Conservation (phyloP, 2,113 vertebrate genomes). For the Synodontis membranacea region DNA sequence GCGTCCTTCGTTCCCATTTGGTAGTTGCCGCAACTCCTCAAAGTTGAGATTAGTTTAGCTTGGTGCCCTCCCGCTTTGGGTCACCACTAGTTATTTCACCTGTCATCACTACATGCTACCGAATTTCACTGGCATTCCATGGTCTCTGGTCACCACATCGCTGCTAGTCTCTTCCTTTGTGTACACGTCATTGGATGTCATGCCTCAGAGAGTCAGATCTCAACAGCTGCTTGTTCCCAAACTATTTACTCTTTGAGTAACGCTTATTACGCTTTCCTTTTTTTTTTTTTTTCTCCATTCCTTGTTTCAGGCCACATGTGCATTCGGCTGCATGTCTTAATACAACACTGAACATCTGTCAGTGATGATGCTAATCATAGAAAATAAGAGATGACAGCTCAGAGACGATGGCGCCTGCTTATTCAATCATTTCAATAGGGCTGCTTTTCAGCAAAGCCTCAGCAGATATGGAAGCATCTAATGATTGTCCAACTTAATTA, state of each 20-base stretch:
- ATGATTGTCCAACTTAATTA: neutral
- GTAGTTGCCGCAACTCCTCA: no score
- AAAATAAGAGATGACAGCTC: slow-evolving; percentile 14
- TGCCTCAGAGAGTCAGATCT: slow-evolving; percentile 23
- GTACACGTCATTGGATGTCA: no score
- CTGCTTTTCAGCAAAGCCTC: slow-evolving; percentile 5
- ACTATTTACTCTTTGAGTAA: slow-evolving; percentile 32
- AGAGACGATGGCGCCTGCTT: neutral
- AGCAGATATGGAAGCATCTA: neutral
- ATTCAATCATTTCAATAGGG: slow-evolving; percentile 3
- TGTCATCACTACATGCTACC: no score
- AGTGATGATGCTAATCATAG: slow-evolving; percentile 12
- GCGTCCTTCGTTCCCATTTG: no score
- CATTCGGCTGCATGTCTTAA: slow-evolving; percentile 19
- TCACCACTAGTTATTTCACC: no score
- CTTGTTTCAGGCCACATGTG: neutral
- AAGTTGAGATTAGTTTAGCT: no score
- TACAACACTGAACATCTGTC: slow-evolving; percentile 18
- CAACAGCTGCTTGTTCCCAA: slow-evolving; percentile 50
- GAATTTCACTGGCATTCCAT: no score
- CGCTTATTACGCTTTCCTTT: slow-evolving; percentile 3
- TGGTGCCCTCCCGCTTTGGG: no score
- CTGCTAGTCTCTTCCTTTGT: no score
- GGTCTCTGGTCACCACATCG: no score
- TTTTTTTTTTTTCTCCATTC: slow-evolving; percentile 23